These are phyloP conservation scores for Lysandra coridon DNA, from an alignment of 2,888 invertebrate species.

Conservation along the genomic window DNA sequence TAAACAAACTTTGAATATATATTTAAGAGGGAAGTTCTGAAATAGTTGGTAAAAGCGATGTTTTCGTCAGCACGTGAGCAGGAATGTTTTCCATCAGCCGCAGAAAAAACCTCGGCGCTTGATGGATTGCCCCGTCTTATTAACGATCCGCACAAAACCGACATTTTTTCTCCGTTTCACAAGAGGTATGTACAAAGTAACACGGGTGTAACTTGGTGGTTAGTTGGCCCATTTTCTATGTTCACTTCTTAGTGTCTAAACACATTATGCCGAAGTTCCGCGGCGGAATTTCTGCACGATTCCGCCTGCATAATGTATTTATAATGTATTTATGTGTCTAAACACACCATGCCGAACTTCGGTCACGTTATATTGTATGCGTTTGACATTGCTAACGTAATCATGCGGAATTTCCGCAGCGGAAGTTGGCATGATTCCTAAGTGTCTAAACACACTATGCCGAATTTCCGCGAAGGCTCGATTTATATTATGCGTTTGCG, in stretches of 20 bases:
- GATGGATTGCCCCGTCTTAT: conserved; percentile 53
- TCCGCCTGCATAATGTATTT: no score
- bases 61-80: neutral
- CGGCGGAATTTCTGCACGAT: no score
- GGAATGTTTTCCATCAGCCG: conserved; percentile 32
- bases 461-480: no score
- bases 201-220: neutral
- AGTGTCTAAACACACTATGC: no score
- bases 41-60: neutral
- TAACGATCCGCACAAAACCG: conserved; percentile 50
- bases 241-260: neutral
- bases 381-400: no score
- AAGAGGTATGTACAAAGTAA: neutral
- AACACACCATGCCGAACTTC: no score
- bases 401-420: no score
- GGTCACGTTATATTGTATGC: no score
- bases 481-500: no score
- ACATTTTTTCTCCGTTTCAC: conserved; percentile 38
- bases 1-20: conserved; percentile 15
- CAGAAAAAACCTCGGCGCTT: conserved; percentile 48
- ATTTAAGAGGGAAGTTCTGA: neutral
- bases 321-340: no score
- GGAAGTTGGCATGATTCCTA: no score
- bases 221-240: neutral
- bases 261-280: no score